Conservation (phyloP, 2,888 invertebrate genomes). For the Chrysolina oricalcia region DNA sequence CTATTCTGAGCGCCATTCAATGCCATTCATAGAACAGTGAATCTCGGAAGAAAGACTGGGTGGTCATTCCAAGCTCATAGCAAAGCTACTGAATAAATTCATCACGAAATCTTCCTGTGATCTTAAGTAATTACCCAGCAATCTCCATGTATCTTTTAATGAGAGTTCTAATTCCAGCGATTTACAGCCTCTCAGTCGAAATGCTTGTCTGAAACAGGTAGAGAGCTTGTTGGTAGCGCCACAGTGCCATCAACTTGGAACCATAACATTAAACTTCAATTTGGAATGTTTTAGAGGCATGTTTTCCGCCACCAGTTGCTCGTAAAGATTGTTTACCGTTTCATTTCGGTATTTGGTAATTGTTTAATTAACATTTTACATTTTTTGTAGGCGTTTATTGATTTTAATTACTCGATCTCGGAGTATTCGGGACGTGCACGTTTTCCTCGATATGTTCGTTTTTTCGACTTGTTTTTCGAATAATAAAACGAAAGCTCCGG, state of each 20-base stretch:
- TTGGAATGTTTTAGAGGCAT: constrained; percentile 65
- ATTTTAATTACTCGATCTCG: constrained; percentile 53
- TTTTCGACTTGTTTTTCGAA: neutral
- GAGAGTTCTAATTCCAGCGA: constrained; percentile 70
- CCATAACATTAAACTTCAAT: constrained; percentile 67
- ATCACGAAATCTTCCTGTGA: constrained; percentile 43
- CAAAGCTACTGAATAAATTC: constrained; percentile 39
- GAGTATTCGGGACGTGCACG: constrained; percentile 13
- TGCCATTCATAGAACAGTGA: neutral
- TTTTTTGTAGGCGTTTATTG: constrained; percentile 64
- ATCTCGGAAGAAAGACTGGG: neutral
- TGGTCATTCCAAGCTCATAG: constrained; percentile 4
- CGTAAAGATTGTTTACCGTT: constrained; percentile 63
- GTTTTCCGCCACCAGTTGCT: constrained; percentile 56
- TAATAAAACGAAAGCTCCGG: neutral
- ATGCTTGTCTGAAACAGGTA: constrained; percentile 60
- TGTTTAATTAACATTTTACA: constrained; percentile 70
- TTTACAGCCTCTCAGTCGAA: constrained; percentile 55
- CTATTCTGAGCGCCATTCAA: neutral
- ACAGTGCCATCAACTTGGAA: constrained; percentile 56
- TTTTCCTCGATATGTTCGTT: neutral
- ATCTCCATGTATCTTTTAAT: constrained; percentile 69
- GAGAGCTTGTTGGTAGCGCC: constrained; percentile 57
- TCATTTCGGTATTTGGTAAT: constrained; percentile 65
- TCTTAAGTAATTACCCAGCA: constrained; percentile 44